These are phyloP conservation scores for Anguilla anguilla DNA, from an alignment of 2,797 vertebrate genomes.

Conservation along the genomic window DNA sequence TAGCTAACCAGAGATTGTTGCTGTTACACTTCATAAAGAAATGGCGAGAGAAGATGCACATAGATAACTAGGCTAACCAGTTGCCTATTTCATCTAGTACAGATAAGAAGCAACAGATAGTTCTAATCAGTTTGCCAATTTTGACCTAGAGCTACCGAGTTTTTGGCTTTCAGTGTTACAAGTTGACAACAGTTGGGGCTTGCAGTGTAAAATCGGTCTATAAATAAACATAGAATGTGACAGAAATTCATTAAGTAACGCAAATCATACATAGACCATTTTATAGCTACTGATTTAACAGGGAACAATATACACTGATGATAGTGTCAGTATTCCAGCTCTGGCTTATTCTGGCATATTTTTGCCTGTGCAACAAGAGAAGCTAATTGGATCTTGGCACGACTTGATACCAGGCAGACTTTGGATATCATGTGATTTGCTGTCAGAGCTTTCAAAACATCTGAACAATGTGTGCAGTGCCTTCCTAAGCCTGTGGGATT, in stretches of 20 bases:
- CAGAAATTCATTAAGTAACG: background rate
- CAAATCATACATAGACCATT: background rate
- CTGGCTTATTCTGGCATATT: background rate
- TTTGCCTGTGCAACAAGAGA: background rate
- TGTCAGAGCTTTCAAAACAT: background rate
- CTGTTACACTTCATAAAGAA: background rate
- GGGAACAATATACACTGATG: background rate
- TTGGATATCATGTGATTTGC: background rate
- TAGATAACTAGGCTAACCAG: no score
- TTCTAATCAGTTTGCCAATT: no score
- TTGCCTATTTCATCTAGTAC: no score
- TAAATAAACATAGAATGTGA: background rate
- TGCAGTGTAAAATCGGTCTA: background rate
- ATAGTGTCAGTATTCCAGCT: background rate
- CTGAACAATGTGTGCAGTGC: background rate
- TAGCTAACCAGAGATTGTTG: background rate
- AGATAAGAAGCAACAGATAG: no score
- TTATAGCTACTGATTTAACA: background rate
- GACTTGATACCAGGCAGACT: background rate
- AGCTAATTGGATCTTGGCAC: constrained; percentile 1
- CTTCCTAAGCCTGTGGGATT: background rate
- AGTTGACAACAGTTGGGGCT: background rate
- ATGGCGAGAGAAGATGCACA: background rate
- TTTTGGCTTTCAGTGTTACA: background rate
- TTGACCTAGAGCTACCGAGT: no score